A percentile compares a stretch with the other conserved stretches of the same genome.
phyloP scores from a whole-genome alignment of 64 coral and sea anemone species.

The Orbicella faveolata region DNA sequence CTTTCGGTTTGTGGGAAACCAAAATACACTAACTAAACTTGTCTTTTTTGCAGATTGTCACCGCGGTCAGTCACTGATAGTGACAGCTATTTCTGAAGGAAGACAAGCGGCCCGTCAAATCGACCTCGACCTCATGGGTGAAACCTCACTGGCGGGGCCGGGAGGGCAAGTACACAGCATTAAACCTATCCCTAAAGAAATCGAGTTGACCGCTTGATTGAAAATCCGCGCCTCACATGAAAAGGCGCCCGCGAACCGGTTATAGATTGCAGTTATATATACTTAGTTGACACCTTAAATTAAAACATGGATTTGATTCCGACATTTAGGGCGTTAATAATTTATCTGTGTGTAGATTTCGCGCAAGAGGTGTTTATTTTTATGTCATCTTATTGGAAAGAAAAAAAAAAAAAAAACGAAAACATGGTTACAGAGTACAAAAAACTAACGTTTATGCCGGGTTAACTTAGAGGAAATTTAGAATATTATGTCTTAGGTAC shows the following conservation, averaged over 20 bases:
- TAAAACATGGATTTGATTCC: background rate
- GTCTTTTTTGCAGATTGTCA: conserved; percentile 71
- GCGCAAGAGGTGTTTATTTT: background rate
- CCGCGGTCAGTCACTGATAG: conserved; percentile 87
- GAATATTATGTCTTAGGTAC: no score
- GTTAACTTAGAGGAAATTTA: no score
- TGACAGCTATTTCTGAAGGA: conserved; percentile 91
- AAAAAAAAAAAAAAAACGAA: background rate
- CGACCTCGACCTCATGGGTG: conserved; percentile 90
- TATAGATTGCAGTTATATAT: background rate
- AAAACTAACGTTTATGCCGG: background rate
- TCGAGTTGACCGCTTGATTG: background rate
- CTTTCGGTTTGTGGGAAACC: no score
- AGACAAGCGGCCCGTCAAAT: conserved; percentile 93
- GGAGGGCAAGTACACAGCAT: conserved; percentile 83
- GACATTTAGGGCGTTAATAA: background rate
- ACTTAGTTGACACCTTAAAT: background rate
- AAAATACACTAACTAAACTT: background rate
- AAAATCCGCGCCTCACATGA: background rate
- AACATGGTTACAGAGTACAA: background rate
- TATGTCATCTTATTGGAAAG: background rate
- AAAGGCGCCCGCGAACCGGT: background rate
- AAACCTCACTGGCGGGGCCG: conserved; percentile 89
- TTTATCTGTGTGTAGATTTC: background rate
- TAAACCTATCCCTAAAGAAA: conserved; percentile 47